These are phyloP conservation scores for Cactoblastis cactorum DNA, from an alignment of 2,888 invertebrate genomes.

Conservation along the genomic window DNA sequence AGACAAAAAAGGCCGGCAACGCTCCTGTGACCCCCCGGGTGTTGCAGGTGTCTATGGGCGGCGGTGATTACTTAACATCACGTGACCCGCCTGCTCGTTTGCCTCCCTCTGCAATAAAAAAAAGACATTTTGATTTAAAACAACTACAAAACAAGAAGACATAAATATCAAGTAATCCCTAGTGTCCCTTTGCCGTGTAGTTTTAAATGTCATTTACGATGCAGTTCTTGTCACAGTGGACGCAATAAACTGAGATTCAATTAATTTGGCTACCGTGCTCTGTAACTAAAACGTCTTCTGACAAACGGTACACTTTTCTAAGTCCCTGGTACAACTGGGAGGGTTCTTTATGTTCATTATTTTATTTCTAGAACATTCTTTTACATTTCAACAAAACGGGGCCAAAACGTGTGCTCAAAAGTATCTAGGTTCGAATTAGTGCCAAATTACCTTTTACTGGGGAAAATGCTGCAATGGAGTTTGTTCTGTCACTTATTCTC, in stretches of 20 bases:
- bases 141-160: not conserved
- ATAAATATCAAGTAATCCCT: not conserved
- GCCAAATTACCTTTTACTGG: too few species aligned
- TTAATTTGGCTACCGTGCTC: not conserved
- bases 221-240: not conserved
- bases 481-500: too few species aligned
- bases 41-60: too few species aligned
- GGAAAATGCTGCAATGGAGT: too few species aligned
- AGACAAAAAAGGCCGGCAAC: too few species aligned
- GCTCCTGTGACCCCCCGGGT: too few species aligned
- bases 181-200: not conserved
- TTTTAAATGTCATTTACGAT: not conserved
- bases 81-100: too few species aligned
- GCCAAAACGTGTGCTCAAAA: too few species aligned
- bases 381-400: not conserved
- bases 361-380: not conserved
- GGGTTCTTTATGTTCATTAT: not conserved
- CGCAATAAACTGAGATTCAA: conserved; percentile 2
- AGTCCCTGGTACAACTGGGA: not conserved
- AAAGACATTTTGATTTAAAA: too few species aligned
- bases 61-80: too few species aligned
- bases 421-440: too few species aligned
- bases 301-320: not conserved
- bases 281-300: not conserved
- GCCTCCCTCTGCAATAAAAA: too few species aligned